Conservation (phyloP, 2,888 invertebrate species). For the Malacosoma neustria region DNA sequence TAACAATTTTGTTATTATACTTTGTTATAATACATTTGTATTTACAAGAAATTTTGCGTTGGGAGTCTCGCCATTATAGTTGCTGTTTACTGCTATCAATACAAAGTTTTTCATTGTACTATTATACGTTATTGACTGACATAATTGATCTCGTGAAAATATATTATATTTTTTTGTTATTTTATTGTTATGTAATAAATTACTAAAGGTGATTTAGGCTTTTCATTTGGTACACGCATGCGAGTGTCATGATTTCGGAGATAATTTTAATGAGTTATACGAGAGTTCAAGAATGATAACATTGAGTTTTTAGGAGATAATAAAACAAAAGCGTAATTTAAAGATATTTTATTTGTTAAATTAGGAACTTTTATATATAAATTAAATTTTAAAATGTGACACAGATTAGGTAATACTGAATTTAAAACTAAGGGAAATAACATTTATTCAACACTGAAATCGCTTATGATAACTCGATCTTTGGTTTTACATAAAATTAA, state of each 20-base stretch:
- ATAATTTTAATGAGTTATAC: neutral
- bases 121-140: too few relatives aligned
- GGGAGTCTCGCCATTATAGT: too few relatives aligned
- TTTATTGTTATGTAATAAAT: too few relatives aligned
- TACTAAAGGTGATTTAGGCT: neutral
- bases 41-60: too few relatives aligned
- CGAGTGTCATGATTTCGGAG: neutral
- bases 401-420: constrained; percentile 15
- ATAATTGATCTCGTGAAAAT: too few relatives aligned
- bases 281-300: constrained; percentile 13
- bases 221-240: neutral
- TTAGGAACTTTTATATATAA: constrained; percentile 24
- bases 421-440: constrained; percentile 1
- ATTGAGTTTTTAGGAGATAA: constrained; percentile 5
- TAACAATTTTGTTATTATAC: too few relatives aligned
- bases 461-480: too few relatives aligned
- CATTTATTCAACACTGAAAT: too few relatives aligned
- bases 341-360: constrained; percentile 18
- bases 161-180: too few relatives aligned
- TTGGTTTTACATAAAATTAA: neutral
- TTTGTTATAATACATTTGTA: too few relatives aligned
- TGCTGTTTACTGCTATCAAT: too few relatives aligned
- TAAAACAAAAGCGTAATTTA: constrained; percentile 14
- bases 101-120: too few relatives aligned
- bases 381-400: constrained; percentile 4